Percentiles rank a stretch among this genome's conserved stretches.
Conservation (phyloP, 2,113 vertebrate species). For the Noturus placidus region DNA sequence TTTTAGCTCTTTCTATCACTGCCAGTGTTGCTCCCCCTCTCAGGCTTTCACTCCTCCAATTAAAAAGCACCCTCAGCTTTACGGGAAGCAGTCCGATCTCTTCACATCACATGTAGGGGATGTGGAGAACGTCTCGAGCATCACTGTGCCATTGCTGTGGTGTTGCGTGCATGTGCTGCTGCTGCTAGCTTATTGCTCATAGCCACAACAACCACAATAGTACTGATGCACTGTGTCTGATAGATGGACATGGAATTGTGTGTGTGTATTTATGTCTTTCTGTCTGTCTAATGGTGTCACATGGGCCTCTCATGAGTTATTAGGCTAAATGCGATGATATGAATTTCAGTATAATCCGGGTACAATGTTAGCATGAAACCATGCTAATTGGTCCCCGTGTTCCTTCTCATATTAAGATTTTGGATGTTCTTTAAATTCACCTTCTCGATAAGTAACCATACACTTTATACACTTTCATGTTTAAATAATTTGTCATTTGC, state of each 20-base stretch:
- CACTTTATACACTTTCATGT: background rate
- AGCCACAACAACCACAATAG: slow-evolving; percentile 17
- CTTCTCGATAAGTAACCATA: background rate
- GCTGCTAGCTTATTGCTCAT: slow-evolving; percentile 11
- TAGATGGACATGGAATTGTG: background rate
- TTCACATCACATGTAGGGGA: background rate
- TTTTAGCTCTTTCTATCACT: slow-evolving; percentile 50
- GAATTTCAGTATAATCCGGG: background rate
- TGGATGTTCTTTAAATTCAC: background rate
- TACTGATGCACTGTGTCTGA: background rate
- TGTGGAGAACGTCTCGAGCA: background rate
- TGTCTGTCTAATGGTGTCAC: background rate
- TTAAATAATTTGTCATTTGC: background rate
- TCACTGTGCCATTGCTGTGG: slow-evolving; percentile 17
- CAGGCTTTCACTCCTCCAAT: slow-evolving; percentile 19
- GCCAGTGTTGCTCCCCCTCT: slow-evolving; percentile 31
- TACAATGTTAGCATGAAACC: background rate
- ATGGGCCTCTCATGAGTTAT: background rate
- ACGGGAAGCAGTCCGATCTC: background rate
- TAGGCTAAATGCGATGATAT: background rate
- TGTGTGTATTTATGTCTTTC: background rate
- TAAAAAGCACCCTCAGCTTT: slow-evolving; percentile 20
- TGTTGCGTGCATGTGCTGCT: slow-evolving; percentile 13
- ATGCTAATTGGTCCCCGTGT: background rate
- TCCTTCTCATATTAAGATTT: background rate